Conservation (phyloP, 1,140 invertebrate species). For the Nasonia giraulti region DNA sequence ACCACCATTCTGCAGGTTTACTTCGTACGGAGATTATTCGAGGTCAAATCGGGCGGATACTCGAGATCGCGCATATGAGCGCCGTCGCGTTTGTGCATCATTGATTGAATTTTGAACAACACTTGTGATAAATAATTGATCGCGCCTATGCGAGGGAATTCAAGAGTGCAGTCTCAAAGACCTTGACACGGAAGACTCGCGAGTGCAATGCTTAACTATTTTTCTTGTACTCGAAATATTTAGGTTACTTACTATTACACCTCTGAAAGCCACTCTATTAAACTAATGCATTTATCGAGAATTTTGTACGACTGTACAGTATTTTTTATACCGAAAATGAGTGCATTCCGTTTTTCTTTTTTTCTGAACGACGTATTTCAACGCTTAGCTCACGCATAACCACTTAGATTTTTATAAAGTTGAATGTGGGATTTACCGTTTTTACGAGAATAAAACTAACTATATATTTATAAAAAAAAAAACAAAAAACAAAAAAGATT, state of each 20-base stretch:
- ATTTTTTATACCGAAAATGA: slow-evolving; percentile 45
- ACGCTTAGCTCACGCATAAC: neutral
- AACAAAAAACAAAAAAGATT: slow-evolving; percentile 2
- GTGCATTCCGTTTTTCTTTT: slow-evolving; percentile 36
- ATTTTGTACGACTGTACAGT: slow-evolving; percentile 40
- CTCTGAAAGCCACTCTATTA: neutral
- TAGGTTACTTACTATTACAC: slow-evolving; percentile 45
- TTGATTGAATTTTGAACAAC: slow-evolving; percentile 3
- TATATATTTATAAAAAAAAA: slow-evolving; percentile 49
- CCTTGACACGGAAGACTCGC: slow-evolving; percentile 2
- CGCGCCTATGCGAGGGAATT: neutral
- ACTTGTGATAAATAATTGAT: slow-evolving; percentile 21
- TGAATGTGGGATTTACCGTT: slow-evolving; percentile 45
- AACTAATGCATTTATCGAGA: slow-evolving; percentile 33
- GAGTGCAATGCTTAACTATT: slow-evolving; percentile 11
- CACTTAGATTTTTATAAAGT: slow-evolving; percentile 43
- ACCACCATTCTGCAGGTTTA: slow-evolving; percentile 88
- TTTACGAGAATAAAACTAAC: slow-evolving; percentile 44
- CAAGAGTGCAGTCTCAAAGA: neutral
- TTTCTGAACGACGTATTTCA: neutral
- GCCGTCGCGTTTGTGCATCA: neutral
- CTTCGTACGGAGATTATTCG: slow-evolving; percentile 92
- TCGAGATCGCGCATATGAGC: slow-evolving; percentile 77
- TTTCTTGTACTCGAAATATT: slow-evolving; percentile 13
- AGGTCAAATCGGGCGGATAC: slow-evolving; percentile 80